phyloP scores from a whole-genome alignment of 1,140 invertebrate species.

The Hylaeus anthracinus region DNA sequence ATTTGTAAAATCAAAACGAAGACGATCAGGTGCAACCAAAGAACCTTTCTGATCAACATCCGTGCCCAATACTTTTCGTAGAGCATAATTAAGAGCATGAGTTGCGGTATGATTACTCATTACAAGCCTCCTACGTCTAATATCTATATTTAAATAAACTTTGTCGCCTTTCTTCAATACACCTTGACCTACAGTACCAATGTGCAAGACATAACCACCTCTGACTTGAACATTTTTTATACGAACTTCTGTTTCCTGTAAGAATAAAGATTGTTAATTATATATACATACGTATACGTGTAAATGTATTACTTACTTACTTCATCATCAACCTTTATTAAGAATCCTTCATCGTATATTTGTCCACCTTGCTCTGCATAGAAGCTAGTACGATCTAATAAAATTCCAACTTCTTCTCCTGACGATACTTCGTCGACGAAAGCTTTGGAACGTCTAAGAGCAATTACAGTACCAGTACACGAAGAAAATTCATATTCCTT shows the following conservation, averaged over 20 bases:
- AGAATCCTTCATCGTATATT: conserved; percentile 97
- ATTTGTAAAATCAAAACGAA: conserved; percentile 98
- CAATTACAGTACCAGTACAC: conserved; percentile 86
- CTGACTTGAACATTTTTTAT: conserved; percentile 98
- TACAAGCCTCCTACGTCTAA: conserved; percentile 89
- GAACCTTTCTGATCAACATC: conserved; percentile 98
- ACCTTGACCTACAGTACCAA: conserved; percentile 92
- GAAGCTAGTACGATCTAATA: conserved; percentile 96
- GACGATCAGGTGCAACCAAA: conserved; percentile 97
- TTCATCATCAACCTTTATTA: conserved; percentile 93
- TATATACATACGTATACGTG: not conserved
- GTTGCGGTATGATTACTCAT: conserved; percentile 99
- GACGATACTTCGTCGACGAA: conserved; percentile 93
- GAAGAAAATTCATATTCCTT: conserved; percentile 87
- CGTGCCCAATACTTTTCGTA: conserved; percentile 93
- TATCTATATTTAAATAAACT: conserved; percentile 92
- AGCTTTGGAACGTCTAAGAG: conserved; percentile 88
- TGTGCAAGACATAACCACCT: conserved; percentile 97
- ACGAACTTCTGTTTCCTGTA: conserved; percentile 91
- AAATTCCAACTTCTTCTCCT: conserved; percentile 95
- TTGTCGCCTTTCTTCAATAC: conserved; percentile 92
- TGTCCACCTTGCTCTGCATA: conserved; percentile 99
- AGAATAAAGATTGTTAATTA: conserved; percentile 38
- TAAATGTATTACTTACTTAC: conserved; percentile 70
- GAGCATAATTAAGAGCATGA: conserved; percentile 97